Evolutionary conservation across 2,113 vertebrate species (phyloP), one percentile per base, ranked within the genome.

Genomic region (Brachionichthys hirsutus): DNA sequence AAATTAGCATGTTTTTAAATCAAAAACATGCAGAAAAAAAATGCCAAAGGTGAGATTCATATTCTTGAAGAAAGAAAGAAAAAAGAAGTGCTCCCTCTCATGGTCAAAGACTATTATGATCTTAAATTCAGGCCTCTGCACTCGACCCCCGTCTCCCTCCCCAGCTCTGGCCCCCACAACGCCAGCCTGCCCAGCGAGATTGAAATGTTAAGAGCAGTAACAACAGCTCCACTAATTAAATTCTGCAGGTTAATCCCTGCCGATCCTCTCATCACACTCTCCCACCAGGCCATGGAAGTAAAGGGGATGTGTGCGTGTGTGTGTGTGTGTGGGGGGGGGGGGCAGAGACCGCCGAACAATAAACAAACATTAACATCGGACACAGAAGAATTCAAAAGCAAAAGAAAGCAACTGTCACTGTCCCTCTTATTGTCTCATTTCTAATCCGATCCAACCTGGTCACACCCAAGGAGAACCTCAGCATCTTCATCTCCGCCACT

Each of bases 201-300:
- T 94, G 94, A 94, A 95, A 94, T 92, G 93, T 92, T 87, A 83
- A 83, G 79, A 91, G 91, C 84, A 83, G 90, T 78, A 91, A 92
- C 92, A 90, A 93, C 92, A 93, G 93, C 92, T 92, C 90, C 93
- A 91, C 90, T 94, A 95, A 98, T 96, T 95, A 95, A 94, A 97
- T 94, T 94, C 93, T 92, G 91, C 92, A 91, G 91, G 94, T 95
- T 95, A 95, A 97, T 95, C 94, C 94, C 91, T 75, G 88, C 89
- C 88, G 91, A 93, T 89, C 84, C 85, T 83, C 78, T 84, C 85
- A 58, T 75, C 70, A 68, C 88, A 90, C 85, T 86, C 85, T 87
- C 82, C 81, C 74, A 79, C 85, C 72, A 62, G 85, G 60, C 62
- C 77, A 77, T 48, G 56, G 54, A 51, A 81, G 77, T 73, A 71